These are phyloP conservation scores for Scylla paramamosain DNA, from an alignment of 1,140 invertebrate species.

Conservation along the genomic window DNA sequence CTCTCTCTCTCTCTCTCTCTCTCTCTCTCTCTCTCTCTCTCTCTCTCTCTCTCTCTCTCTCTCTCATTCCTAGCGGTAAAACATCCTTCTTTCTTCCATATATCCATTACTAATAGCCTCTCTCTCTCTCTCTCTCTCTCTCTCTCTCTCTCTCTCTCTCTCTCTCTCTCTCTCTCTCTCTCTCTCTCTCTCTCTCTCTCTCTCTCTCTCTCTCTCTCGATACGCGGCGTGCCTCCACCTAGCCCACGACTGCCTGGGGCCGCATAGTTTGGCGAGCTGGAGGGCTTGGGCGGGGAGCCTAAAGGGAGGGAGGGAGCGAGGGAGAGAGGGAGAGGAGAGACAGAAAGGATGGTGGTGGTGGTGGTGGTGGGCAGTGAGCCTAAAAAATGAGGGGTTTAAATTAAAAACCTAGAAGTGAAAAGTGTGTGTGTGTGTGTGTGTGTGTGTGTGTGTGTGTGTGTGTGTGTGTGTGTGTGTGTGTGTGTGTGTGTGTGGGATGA, in stretches of 20 bases:
- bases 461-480: conserved; percentile 56
- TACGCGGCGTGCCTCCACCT: not conserved
- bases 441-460: conserved; percentile 57
- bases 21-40: not conserved
- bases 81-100: not conserved
- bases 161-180: too few relatives aligned
- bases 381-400: not conserved
- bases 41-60: conserved; percentile 53
- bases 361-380: not conserved
- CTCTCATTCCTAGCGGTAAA: not conserved
- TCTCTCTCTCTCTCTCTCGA: conserved; percentile 14
- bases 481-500: conserved; percentile 44
- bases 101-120: not conserved
- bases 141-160: too few relatives aligned
- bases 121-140: too few relatives aligned
- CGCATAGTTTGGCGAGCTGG: not conserved
- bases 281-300: not conserved
- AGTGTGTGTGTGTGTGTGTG: conserved; percentile 49
- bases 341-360: not conserved
- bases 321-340: not conserved
- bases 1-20: not conserved
- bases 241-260: not conserved
- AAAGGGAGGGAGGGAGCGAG: not conserved
- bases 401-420: too few relatives aligned
- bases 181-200: not conserved